Evolutionary conservation across 2,113 vertebrate genomes (phyloP).

Genomic region (Sylvia atricapilla): DNA sequence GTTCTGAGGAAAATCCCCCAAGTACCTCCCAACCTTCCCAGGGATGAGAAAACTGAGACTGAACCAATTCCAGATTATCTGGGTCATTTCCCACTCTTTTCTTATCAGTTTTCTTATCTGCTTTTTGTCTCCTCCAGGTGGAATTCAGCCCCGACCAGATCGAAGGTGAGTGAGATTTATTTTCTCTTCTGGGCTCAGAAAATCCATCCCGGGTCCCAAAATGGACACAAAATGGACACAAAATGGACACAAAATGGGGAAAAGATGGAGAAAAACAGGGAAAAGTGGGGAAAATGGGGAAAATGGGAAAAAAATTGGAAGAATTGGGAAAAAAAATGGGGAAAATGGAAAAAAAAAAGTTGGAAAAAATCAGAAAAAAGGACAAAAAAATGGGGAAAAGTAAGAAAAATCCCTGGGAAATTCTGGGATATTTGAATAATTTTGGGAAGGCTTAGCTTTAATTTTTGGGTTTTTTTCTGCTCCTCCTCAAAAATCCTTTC

Average conservation of each 20-base stretch:
- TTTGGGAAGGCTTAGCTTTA: neutral
- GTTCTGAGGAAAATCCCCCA: too few species aligned
- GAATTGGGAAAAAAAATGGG: too few species aligned
- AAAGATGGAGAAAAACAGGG: too few species aligned
- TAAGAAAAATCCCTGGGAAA: neutral
- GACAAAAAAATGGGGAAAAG: too few species aligned
- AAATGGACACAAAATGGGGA: too few species aligned
- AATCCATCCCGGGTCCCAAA: neutral
- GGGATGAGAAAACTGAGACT: neutral
- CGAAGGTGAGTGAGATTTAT: conserved; percentile 75
- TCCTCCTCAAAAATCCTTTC: neutral
- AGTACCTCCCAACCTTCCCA: accelerated
- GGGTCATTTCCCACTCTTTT: accelerated
- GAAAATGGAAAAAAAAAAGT: too few species aligned
- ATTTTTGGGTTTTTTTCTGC: neutral
- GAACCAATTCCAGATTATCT: neutral
- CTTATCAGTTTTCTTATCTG: neutral
- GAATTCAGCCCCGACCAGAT: conserved; percentile 86
- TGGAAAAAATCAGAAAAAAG: too few species aligned
- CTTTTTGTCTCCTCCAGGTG: conserved; percentile 69
- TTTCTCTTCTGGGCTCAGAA: neutral
- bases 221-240: too few species aligned
- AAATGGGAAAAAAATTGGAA: too few species aligned
- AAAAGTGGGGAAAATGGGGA: too few species aligned
- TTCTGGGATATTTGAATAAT: neutral